phyloP scores from a whole-genome alignment of 1,140 invertebrate genomes.

The Drosophila lini region DNA sequence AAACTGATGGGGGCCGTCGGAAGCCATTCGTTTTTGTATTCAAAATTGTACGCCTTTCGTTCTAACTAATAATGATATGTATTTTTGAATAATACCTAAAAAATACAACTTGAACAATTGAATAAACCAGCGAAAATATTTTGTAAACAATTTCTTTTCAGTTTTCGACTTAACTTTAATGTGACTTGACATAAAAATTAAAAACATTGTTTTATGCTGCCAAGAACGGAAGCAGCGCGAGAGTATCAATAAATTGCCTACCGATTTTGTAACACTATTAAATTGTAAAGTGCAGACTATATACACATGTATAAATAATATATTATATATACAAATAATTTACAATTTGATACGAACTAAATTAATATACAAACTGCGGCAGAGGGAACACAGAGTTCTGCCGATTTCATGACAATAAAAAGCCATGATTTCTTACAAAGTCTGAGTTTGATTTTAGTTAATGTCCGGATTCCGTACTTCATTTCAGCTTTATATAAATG shows the following conservation, averaged over 20 bases:
- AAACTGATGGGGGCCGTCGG: slow-evolving; percentile 9
- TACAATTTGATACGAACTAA: slow-evolving; percentile 78
- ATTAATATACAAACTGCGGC: slow-evolving; percentile 42
- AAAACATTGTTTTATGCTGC: slow-evolving; percentile 17
- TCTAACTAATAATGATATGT: slow-evolving; percentile 70
- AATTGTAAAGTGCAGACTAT: slow-evolving; percentile 65
- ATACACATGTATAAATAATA: slow-evolving; percentile 45
- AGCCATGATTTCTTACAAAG: slow-evolving; percentile 20
- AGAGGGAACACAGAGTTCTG: neutral
- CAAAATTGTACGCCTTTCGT: slow-evolving; percentile 52
- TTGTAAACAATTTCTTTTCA: slow-evolving; percentile 48
- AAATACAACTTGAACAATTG: slow-evolving; percentile 8
- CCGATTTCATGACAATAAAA: slow-evolving; percentile 15
- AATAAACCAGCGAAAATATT: slow-evolving; percentile 60
- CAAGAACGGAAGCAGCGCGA: slow-evolving; percentile 1
- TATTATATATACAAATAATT: slow-evolving; percentile 68
- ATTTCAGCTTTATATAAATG: neutral
- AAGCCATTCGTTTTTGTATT: slow-evolving; percentile 49
- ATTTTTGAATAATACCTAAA: slow-evolving; percentile 72
- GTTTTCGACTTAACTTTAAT: slow-evolving; percentile 10
- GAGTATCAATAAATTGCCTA: slow-evolving; percentile 43
- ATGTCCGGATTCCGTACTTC: neutral
- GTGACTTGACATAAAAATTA: neutral
- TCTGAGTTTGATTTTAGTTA: neutral
- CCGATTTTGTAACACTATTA: slow-evolving; percentile 63